A percentile compares a stretch with the other conserved stretches of the same genome.
Evolutionary conservation across 2,888 invertebrate genomes (phyloP).

Genomic region (Leptopilina syphax): DNA sequence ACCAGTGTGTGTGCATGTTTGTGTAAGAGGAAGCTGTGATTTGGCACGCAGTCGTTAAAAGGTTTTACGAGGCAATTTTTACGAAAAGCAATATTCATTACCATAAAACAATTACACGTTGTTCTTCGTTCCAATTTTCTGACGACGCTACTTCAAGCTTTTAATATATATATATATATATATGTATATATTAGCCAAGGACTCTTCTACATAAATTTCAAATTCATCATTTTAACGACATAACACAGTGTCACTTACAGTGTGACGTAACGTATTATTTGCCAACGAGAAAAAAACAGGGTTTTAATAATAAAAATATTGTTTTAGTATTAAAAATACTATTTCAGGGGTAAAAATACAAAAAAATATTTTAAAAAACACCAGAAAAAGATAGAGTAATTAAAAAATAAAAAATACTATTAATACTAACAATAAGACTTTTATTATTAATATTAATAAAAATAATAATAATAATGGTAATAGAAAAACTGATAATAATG

Average conservation of each 20-base stretch:
- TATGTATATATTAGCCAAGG: too few relatives aligned
- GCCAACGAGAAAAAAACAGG: not conserved
- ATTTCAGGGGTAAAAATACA: too few relatives aligned
- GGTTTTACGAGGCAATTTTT: conserved; percentile 54
- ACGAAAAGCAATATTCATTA: conserved; percentile 63
- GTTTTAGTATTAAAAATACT: too few relatives aligned
- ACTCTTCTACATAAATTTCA: conserved; percentile 63
- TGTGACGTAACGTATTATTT: conserved; percentile 26
- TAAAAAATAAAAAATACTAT: too few relatives aligned
- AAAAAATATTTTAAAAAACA: too few relatives aligned
- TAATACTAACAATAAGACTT: too few relatives aligned
- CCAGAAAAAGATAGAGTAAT: too few relatives aligned
- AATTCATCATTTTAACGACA: conserved; percentile 62
- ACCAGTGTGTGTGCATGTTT: too few relatives aligned
- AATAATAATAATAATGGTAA: too few relatives aligned
- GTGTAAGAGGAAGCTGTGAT: conserved; percentile 49
- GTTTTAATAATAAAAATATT: not conserved
- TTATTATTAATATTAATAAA: not conserved
- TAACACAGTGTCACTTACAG: conserved; percentile 48
- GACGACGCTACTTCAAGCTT: conserved; percentile 42
- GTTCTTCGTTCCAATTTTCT: conserved; percentile 54
- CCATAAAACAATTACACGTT: conserved; percentile 65
- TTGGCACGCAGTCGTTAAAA: conserved; percentile 53
- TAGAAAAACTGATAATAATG: too few relatives aligned
- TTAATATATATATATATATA: conserved; percentile 4